These are phyloP conservation scores for Sebastes umbrosus DNA, from an alignment of 2,797 vertebrate species.

Conservation along the genomic window DNA sequence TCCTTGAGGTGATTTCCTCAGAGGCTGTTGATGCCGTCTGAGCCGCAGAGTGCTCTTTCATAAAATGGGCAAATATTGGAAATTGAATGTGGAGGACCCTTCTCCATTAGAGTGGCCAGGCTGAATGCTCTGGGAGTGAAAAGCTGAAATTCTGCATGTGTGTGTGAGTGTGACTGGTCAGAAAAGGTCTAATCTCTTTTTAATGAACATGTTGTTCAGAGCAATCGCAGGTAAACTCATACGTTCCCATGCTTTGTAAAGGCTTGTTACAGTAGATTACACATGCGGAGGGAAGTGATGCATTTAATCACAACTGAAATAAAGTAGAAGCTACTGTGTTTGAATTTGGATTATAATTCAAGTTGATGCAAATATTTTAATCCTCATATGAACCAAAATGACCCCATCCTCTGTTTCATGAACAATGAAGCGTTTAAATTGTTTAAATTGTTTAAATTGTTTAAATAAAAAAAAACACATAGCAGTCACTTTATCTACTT, in stretches of 20 bases:
- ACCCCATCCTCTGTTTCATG: background rate
- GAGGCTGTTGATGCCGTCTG: constrained; percentile 43
- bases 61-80: constrained; percentile 65
- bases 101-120: constrained; percentile 34
- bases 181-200: constrained; percentile 81
- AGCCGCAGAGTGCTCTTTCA: constrained; percentile 55
- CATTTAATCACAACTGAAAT: background rate
- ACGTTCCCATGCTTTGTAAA: constrained; percentile 43
- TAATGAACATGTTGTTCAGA: constrained; percentile 76
- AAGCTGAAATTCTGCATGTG: constrained; percentile 49
- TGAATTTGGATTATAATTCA: background rate
- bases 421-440: background rate
- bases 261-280: constrained; percentile 47
- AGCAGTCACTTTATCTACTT: background rate
- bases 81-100: constrained; percentile 67
- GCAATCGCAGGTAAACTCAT: constrained; percentile 56
- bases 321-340: background rate
- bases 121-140: constrained; percentile 64
- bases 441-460: background rate
- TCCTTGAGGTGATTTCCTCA: constrained; percentile 65
- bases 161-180: constrained; percentile 33
- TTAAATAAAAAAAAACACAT: background rate
- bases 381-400: background rate
- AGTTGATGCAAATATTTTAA: background rate
- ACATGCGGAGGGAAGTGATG: constrained; percentile 13